A percentile compares a stretch with the other conserved stretches of the same genome.
These are phyloP conservation scores for Poliocrania exsul DNA, from an alignment of 2,797 vertebrate genomes.

Conservation along the genomic window DNA sequence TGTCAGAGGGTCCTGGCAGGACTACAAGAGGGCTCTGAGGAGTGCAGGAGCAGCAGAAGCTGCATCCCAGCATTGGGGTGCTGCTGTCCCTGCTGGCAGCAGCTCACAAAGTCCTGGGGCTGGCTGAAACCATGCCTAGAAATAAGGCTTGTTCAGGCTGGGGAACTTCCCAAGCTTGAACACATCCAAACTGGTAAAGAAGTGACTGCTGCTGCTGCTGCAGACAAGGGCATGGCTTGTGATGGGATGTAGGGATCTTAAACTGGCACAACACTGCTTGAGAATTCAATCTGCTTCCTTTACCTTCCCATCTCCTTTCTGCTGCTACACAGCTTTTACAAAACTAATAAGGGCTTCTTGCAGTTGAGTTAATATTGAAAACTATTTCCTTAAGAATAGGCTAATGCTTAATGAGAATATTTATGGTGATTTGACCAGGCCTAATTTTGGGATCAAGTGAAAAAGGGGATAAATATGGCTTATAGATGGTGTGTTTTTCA, in stretches of 20 bases:
- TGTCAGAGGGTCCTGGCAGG: background rate
- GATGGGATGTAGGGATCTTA: background rate
- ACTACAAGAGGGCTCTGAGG: background rate
- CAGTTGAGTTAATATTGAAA: background rate
- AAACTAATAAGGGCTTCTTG: background rate
- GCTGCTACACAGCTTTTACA: background rate
- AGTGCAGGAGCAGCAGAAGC: background rate
- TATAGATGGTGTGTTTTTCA: background rate
- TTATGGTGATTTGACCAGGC: background rate
- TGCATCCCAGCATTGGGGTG: background rate
- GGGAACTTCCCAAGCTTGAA: background rate
- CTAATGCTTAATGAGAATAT: background rate
- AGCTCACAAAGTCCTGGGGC: background rate
- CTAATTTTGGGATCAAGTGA: background rate
- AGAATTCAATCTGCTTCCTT: background rate
- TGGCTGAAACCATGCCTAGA: background rate
- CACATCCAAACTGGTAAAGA: rapidly evolving
- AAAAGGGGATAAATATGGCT: background rate
- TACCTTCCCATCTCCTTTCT: background rate
- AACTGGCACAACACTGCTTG: background rate
- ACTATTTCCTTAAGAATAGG: background rate
- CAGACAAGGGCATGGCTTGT: background rate
- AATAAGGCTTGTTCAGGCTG: background rate
- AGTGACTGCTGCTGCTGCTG: background rate
- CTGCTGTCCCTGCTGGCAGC: background rate